Evolutionary conservation across 2,113 vertebrate genomes (phyloP).

Genomic region (Corythaixoides concolor): DNA sequence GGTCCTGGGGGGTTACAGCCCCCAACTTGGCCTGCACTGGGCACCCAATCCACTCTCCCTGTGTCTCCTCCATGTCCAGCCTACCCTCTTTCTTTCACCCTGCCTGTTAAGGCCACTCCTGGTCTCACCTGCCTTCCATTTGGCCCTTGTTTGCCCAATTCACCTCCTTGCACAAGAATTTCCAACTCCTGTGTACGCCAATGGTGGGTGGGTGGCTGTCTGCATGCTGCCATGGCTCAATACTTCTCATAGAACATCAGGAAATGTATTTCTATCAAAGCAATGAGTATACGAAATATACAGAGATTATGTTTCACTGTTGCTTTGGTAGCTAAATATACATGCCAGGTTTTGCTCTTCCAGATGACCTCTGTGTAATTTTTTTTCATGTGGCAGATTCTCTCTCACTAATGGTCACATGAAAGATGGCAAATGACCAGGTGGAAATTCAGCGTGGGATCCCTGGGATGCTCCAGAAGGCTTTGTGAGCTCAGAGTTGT

Average conservation of each 20-base stretch:
- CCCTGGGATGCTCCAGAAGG: background rate
- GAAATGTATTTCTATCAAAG: background rate
- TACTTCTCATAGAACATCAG: background rate
- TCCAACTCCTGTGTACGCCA: rapidly evolving
- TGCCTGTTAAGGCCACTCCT: background rate
- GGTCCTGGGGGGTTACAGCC: background rate
- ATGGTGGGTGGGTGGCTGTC: background rate
- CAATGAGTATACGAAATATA: background rate
- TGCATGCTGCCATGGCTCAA: background rate
- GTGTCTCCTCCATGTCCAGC: background rate
- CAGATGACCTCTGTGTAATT: background rate
- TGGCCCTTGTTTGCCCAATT: background rate
- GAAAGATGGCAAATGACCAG: background rate
- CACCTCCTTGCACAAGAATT: background rate
- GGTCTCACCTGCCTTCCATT: rapidly evolving
- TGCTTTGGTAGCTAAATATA: background rate
- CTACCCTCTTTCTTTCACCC: background rate
- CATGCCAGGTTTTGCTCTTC: background rate
- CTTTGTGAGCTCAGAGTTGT: background rate
- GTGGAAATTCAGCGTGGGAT: background rate
- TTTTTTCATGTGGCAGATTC: background rate
- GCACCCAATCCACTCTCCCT: background rate
- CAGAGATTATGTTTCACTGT: background rate
- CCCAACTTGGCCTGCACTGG: background rate
- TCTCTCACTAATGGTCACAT: background rate